Evolutionary conservation across 2,797 vertebrate species (phyloP).

Genomic region (Eulemur coronatus): DNA sequence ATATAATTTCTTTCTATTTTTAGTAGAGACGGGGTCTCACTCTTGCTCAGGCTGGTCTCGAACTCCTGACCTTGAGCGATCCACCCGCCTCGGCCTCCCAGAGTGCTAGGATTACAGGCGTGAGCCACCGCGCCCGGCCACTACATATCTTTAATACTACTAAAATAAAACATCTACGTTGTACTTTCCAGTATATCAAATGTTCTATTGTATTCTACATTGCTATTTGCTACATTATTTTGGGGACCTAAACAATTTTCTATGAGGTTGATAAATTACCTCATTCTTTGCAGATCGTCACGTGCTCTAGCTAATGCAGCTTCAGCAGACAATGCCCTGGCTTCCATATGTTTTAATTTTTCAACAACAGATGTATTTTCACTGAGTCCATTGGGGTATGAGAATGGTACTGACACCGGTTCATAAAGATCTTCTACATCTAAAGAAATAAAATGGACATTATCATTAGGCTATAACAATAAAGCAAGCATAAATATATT

Average conservation of each 20-base stretch:
- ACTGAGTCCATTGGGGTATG: slow-evolving; percentile 55
- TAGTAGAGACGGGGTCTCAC: no score
- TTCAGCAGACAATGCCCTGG: slow-evolving; percentile 88
- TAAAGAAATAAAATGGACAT: slow-evolving; percentile 73
- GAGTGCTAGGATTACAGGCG: no score
- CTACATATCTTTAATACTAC: neutral
- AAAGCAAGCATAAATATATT: neutral
- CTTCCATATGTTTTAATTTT: slow-evolving; percentile 86
- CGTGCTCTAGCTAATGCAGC: slow-evolving; percentile 89
- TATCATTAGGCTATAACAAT: neutral
- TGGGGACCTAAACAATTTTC: neutral
- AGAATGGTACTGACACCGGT: slow-evolving; percentile 38
- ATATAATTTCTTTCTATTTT: no score
- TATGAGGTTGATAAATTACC: slow-evolving; percentile 82
- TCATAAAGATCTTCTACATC: slow-evolving; percentile 93
- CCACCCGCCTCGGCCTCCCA: no score
- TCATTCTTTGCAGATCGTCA: slow-evolving; percentile 94
- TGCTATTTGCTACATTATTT: neutral
- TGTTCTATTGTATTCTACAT: neutral
- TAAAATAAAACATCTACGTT: neutral
- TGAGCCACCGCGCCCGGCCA: no score
- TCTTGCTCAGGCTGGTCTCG: no score
- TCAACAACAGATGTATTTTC: slow-evolving; percentile 81
- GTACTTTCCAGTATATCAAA: neutral
- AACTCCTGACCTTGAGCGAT: no score